A percentile compares a stretch with the other conserved stretches of the same genome.
Conservation (phyloP, 2,113 vertebrate species). For the Suricata suricatta region DNA sequence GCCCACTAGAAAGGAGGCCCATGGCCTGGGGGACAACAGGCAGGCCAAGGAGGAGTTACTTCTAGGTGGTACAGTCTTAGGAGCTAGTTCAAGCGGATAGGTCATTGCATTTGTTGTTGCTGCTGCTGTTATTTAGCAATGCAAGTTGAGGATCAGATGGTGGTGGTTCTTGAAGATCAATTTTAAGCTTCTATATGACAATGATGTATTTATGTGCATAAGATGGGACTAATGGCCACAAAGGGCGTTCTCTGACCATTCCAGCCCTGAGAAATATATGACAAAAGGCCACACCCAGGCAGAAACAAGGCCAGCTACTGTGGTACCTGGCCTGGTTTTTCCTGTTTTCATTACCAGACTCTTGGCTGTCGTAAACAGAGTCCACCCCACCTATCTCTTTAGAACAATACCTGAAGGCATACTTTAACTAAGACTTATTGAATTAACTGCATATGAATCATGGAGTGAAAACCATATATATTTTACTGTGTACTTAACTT, state of each 20-base stretch:
- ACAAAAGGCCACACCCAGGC: slow-evolving; percentile 21
- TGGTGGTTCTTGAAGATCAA: slow-evolving; percentile 11
- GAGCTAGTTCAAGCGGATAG: slow-evolving; percentile 13
- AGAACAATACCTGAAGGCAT: not conserved
- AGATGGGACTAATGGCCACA: not conserved
- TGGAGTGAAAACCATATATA: slow-evolving; percentile 40
- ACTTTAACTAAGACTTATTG: slow-evolving; percentile 10
- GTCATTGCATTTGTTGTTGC: not conserved
- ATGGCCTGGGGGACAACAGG: not conserved
- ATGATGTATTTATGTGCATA: not conserved
- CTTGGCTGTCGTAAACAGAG: not conserved
- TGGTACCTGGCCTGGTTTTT: slow-evolving; percentile 15
- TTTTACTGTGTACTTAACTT: slow-evolving; percentile 41
- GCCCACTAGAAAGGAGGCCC: not conserved
- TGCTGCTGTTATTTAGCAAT: slow-evolving; percentile 15
- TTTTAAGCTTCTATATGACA: slow-evolving; percentile 32
- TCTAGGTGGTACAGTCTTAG: slow-evolving; percentile 22
- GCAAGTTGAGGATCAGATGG: not conserved
- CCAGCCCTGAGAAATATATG: not conserved
- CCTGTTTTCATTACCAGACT: not conserved
- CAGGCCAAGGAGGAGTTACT: not conserved
- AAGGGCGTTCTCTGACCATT: not conserved
- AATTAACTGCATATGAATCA: slow-evolving; percentile 10
- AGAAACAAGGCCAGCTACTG: slow-evolving; percentile 9
- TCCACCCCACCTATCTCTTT: not conserved